These are phyloP conservation scores for Cryptoblepharus egeriae DNA, from an alignment of 2,797 vertebrate species.

Conservation along the genomic window DNA sequence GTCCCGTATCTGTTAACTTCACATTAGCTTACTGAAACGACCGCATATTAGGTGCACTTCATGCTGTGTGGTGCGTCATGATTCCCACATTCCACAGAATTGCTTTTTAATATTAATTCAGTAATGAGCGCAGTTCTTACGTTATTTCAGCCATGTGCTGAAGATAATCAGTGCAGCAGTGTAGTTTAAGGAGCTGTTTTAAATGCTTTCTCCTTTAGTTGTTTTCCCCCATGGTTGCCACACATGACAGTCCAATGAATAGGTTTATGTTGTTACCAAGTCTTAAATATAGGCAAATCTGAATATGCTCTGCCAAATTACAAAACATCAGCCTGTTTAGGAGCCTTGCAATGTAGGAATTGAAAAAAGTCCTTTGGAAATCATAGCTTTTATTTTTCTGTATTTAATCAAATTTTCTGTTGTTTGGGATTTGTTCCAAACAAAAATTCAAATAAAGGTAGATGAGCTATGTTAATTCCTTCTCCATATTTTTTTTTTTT, in stretches of 20 bases:
- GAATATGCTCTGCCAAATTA: too few species aligned
- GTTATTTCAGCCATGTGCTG: not conserved
- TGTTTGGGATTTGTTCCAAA: not conserved
- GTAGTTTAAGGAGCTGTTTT: not conserved
- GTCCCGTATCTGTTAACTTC: not conserved
- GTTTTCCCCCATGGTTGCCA: too few species aligned
- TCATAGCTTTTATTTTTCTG: not conserved
- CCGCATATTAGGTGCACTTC: not conserved
- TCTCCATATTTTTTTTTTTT: not conserved
- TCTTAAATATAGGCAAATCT: too few species aligned
- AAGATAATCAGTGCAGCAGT: not conserved
- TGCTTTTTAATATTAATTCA: not conserved
- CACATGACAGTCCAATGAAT: too few species aligned
- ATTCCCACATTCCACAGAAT: not conserved
- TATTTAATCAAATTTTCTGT: not conserved
- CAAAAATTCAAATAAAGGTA: not conserved
- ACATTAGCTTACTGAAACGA: not conserved
- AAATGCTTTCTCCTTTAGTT: too few species aligned
- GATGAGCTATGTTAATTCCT: not conserved
- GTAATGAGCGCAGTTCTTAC: not conserved
- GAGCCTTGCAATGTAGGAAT: not conserved
- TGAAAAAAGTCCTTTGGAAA: not conserved
- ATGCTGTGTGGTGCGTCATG: not conserved
- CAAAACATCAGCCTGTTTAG: not conserved
- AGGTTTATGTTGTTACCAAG: too few species aligned